Evolutionary conservation across 2,797 vertebrate genomes (phyloP), one percentile per base, ranked within the genome.

Genomic region (Apogon talboti): DNA sequence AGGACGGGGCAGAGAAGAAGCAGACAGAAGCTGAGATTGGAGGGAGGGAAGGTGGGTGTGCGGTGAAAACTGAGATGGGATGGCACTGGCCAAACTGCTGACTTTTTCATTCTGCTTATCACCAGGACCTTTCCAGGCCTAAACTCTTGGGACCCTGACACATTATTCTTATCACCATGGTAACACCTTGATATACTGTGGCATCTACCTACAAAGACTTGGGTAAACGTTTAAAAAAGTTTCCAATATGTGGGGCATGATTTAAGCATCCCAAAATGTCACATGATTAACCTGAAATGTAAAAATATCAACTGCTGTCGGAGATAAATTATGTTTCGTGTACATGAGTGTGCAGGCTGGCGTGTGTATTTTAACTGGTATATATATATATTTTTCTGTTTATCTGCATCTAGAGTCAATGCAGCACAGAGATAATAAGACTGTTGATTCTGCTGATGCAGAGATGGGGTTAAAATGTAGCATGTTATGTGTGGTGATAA

Each of bases 41-140:
- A 71, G 56, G 66, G 65, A 64, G 57, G 53, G 67, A 53, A 60
- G 66, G 69, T 33, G 44, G 73, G 59, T 71, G 58, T 71, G 37
- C 57, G 67, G 72, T 60, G 71, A 79, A 82, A 74, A 84, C 66
- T 70, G 71, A 48, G 56, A 83, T 74, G 79, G 86, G 74, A 82
- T 78, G 81, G 80, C 81, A 77, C 68, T 47, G 74, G 75, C 82
- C 86, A 90, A 89, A 90, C 83, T 90, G 91, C 89, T 91, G 89
- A 92, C 86, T 89, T 89, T 87, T 81, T 61, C 84, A 78, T 88
- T 89, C 79, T 71, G 68, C 89, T 91, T 92, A 92, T 91, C 91
- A 86, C 75, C 78, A 81, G 78, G 87, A 89, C 91, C 83, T 89
- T 88, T 91, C 70, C 80, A 76, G 76, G 65, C 78, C 85, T 82